Percentiles rank a stretch among this genome's conserved stretches.
phyloP scores from a whole-genome alignment of 1,140 invertebrate genomes.

The Sarcophaga bullata region DNA sequence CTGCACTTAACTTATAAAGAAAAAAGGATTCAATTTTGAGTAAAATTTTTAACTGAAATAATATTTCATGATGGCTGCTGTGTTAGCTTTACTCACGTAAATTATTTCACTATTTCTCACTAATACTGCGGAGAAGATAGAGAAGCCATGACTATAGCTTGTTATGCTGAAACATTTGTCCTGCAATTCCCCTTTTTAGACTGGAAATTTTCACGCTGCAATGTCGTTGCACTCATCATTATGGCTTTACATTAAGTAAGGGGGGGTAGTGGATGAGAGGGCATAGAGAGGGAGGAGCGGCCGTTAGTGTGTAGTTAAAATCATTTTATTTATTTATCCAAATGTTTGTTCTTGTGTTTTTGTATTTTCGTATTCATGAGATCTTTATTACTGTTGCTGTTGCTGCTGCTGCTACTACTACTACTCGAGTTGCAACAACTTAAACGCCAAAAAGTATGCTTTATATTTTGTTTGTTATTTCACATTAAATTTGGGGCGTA shows the following conservation, averaged over 20 bases:
- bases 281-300: neutral
- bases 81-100: too few species aligned
- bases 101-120: too few species aligned
- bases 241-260: neutral
- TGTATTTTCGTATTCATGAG: slow-evolving; percentile 24
- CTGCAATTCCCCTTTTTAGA: neutral
- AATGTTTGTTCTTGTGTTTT: neutral
- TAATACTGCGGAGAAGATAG: too few species aligned
- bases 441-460: neutral
- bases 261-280: neutral
- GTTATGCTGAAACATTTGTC: neutral
- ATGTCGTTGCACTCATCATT: slow-evolving; percentile 62
- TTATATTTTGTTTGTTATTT: neutral
- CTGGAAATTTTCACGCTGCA: slow-evolving; percentile 43
- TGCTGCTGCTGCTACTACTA: neutral
- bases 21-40: too few species aligned
- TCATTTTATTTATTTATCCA: slow-evolving; percentile 36
- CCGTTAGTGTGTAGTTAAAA: neutral
- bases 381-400: neutral
- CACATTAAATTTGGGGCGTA: slow-evolving; percentile 11
- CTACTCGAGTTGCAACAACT: neutral
- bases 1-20: too few species aligned
- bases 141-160: too few species aligned
- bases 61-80: too few species aligned
- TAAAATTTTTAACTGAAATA: too few species aligned